These are phyloP conservation scores for Synergus laeviventris DNA, from an alignment of 2,888 invertebrate species.

Conservation along the genomic window DNA sequence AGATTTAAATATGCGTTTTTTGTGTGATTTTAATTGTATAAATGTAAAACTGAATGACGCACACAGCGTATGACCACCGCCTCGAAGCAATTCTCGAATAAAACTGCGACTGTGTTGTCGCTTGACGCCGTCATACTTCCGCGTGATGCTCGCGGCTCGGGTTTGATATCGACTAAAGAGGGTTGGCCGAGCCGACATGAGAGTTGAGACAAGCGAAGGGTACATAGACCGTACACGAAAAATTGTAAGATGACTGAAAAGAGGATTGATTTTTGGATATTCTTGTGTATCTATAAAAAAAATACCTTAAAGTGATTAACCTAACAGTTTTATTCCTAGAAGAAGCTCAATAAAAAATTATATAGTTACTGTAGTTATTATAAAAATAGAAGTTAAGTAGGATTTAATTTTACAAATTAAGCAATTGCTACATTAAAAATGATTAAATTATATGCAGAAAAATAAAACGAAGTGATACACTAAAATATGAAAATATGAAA, in stretches of 20 bases:
- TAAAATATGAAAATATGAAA: no score
- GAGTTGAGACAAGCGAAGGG: slow-evolving; percentile 53
- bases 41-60: slow-evolving; percentile 21
- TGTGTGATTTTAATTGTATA: background rate
- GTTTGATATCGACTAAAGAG: slow-evolving; percentile 71
- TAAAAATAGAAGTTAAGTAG: no score
- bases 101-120: slow-evolving; percentile 52
- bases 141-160: slow-evolving; percentile 51
- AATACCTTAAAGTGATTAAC: background rate
- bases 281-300: background rate
- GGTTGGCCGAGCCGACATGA: slow-evolving; percentile 61
- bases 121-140: slow-evolving; percentile 45
- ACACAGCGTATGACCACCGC: slow-evolving; percentile 48
- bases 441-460: no score
- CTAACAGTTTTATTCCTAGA: background rate
- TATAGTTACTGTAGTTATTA: background rate
- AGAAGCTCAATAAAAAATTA: background rate
- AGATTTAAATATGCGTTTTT: background rate
- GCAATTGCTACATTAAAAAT: no score
- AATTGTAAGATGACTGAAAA: slow-evolving; percentile 43
- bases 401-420: no score
- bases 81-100: slow-evolving; percentile 55
- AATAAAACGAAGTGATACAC: no score
- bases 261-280: slow-evolving; percentile 45
- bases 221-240: slow-evolving; percentile 45